Conservation (phyloP, 2,888 invertebrate species). For the Cyaniris semiargus region DNA sequence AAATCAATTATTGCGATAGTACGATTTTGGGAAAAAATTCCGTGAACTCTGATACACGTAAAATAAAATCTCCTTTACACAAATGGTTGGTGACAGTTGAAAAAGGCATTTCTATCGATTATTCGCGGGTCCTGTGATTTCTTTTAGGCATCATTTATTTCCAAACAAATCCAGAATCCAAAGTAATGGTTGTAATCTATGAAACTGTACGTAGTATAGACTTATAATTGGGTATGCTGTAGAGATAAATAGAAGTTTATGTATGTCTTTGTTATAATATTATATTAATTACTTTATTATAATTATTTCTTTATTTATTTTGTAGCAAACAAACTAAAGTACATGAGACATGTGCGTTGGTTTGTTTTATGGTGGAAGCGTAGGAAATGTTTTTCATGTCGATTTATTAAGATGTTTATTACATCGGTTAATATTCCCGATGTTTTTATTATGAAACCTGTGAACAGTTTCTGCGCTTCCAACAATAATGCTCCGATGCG, state of each 20-base stretch:
- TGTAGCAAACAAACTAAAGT: constrained; percentile 45
- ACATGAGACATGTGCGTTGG: constrained; percentile 32
- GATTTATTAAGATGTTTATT: not conserved
- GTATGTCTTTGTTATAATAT: constrained; percentile 22
- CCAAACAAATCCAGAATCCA: not conserved
- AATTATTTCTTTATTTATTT: constrained; percentile 32
- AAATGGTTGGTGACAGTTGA: not conserved
- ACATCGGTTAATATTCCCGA: not conserved
- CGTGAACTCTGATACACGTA: no score
- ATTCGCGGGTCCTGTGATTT: no score
- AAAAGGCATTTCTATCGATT: not conserved
- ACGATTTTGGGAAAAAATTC: not conserved
- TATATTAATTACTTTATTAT: constrained; percentile 21
- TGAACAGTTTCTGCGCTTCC: not conserved
- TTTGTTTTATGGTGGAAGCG: constrained; percentile 3
- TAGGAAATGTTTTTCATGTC: constrained; percentile 10
- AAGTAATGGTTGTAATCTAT: constrained; percentile 43
- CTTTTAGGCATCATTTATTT: not conserved
- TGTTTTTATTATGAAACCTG: not conserved
- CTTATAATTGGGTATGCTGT: constrained; percentile 47
- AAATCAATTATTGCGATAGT: not conserved
- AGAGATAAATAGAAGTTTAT: constrained; percentile 37
- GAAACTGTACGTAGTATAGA: constrained; percentile 44
- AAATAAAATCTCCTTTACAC: no score
- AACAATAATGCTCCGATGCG: constrained; percentile 34